Base-by-base conservation (phyloP, 2,797 vertebrate genomes). In the Spheniscus humboldti region DNA sequence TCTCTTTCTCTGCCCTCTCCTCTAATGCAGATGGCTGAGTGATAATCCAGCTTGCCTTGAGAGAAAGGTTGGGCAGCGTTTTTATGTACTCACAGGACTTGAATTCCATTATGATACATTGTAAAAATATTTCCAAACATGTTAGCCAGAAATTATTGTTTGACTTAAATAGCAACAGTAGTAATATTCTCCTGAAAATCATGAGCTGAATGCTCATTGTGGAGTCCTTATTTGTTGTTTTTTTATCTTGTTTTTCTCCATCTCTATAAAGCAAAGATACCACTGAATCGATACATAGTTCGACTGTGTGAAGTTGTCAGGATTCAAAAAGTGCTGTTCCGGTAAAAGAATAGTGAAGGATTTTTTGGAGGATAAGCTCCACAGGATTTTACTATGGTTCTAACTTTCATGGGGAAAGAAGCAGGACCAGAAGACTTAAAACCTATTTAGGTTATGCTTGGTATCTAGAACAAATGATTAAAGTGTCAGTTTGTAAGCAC, bases 101-200 rank as follows among this genome's bases (percentile, higher is more conserved):
- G 48, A 68, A 67, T 96, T 91, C 35, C 31, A 28, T 86, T 91
- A 47, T 59, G 82, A 86, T 62, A 67, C 50, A 66, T 41, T 88
- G 31, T 39, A 81, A 91, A 90, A 88, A 28, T 78, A 88, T 86
- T 96, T 92, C 69, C 35, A 45, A 12, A 53, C 81, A 39, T 56
- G 28, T 57, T 64, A 92, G 59, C 67, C 91, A 92, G 69, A 94
- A 94, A 90, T 86, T 60, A 45, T 57, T 88, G 13, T 89, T 95
- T 78, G 10, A 72, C 11, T 57, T 78, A 72, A 92, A 76, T 33
- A 90, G 18, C 57, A 90, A n/a, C 62, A 41, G 27, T 31, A 62
- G 28, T 77, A 73, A 69, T 86, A 50, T 62, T 84, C 67, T 85
- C 18, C 76, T 86, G 39, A 78, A 86, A 81, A 74, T 64, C 55